phyloP scores from a whole-genome alignment of 2,888 invertebrate genomes.

The Lacanobia wlatinum region DNA sequence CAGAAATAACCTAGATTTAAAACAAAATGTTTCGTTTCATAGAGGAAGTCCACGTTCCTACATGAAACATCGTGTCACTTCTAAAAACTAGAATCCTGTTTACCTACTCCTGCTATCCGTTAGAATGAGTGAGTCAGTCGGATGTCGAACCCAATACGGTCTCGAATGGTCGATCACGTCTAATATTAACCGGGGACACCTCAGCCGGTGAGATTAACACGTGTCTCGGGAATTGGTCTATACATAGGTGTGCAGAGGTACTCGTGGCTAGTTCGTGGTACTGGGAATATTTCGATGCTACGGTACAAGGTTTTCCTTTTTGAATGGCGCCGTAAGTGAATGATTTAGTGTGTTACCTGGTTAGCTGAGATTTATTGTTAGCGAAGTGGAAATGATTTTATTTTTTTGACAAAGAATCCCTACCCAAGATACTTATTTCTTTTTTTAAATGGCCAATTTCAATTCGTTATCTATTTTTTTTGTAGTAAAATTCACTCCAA shows the following conservation, averaged over 20 bases:
- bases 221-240: slow-evolving; percentile 38
- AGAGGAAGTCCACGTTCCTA: background rate
- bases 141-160: slow-evolving; percentile 64
- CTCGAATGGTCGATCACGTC: slow-evolving; percentile 58
- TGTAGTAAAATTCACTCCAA: too few relatives aligned
- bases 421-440: too few relatives aligned
- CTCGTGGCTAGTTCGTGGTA: slow-evolving; percentile 17
- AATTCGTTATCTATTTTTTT: too few relatives aligned
- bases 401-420: too few relatives aligned
- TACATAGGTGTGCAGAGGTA: background rate
- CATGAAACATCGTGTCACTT: slow-evolving; percentile 9
- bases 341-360: background rate
- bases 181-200: slow-evolving; percentile 63
- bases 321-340: background rate
- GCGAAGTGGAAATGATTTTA: too few relatives aligned
- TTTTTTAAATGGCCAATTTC: too few relatives aligned
- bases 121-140: slow-evolving; percentile 60
- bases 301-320: slow-evolving; percentile 10
- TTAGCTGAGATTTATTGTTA: background rate
- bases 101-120: slow-evolving; percentile 22
- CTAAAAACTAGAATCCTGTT: slow-evolving; percentile 44
- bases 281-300: slow-evolving; percentile 6
- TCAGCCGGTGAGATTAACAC: slow-evolving; percentile 55
- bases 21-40: background rate
- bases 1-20: background rate